Evolutionary conservation across 1,140 invertebrate genomes (phyloP).

Genomic region (Rhyacophila brunnea): DNA sequence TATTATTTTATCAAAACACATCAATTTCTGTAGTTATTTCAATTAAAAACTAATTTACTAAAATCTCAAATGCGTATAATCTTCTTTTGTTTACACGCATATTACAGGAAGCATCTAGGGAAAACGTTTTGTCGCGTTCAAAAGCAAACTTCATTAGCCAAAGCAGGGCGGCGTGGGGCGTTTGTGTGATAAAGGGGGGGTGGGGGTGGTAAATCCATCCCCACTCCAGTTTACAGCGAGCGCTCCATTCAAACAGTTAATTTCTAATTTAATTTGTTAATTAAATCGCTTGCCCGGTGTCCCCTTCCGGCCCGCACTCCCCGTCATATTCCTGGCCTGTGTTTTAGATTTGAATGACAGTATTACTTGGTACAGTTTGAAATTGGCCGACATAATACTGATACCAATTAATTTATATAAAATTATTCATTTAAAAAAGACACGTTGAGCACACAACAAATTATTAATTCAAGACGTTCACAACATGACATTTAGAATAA

Average conservation of each 20-base stretch:
- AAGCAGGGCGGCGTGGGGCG: background rate
- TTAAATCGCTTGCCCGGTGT: slow-evolving; percentile 26
- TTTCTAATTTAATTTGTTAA: slow-evolving; percentile 38
- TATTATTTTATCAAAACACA: too few relatives aligned
- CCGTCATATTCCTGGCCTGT: background rate
- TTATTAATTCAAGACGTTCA: too few relatives aligned
- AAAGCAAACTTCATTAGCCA: slow-evolving; percentile 29
- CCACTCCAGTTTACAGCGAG: slow-evolving; percentile 4
- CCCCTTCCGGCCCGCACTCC: slow-evolving; percentile 5
- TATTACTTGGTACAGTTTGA: too few relatives aligned
- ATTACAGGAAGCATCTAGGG: background rate
- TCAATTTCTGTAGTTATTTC: too few relatives aligned
- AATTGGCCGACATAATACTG: too few relatives aligned
- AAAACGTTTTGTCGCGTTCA: slow-evolving; percentile 5
- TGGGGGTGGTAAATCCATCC: slow-evolving; percentile 2
- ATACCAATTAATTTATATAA: too few relatives aligned
- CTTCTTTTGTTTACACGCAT: slow-evolving; percentile 2
- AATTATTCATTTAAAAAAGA: too few relatives aligned
- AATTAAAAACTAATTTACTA: too few relatives aligned
- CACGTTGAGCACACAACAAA: too few relatives aligned
- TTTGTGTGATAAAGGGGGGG: background rate
- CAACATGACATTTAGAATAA: too few relatives aligned
- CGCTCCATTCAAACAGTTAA: slow-evolving; percentile 36
- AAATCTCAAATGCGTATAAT: background rate
- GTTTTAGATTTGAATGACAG: too few relatives aligned